These are phyloP conservation scores for Oscheius myriophilus DNA, from an alignment of 2,888 invertebrate species.

Conservation along the genomic window DNA sequence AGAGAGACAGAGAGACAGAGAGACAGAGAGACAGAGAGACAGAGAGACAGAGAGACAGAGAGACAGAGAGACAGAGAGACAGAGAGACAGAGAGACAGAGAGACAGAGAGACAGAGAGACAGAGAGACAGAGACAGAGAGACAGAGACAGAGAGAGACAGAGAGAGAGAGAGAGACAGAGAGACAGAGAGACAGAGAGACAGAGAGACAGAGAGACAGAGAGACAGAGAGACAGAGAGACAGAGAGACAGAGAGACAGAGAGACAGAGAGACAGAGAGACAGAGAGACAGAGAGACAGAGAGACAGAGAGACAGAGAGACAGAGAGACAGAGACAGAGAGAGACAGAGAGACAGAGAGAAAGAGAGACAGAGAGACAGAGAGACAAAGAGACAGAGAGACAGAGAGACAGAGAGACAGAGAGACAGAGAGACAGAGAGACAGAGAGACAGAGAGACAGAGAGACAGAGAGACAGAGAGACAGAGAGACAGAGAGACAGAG, in stretches of 20 bases:
- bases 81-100: background rate
- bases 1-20: background rate
- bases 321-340: background rate
- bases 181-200: background rate
- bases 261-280: background rate
- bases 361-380: background rate
- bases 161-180: background rate
- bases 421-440: background rate
- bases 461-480: too few relatives aligned
- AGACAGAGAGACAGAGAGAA: background rate
- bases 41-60: too few relatives aligned
- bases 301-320: too few relatives aligned
- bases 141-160: background rate
- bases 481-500: background rate
- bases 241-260: background rate
- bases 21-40: background rate
- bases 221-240: too few relatives aligned
- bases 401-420: background rate
- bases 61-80: too few relatives aligned
- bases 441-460: background rate
- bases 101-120: background rate
- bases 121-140: too few relatives aligned
- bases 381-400: too few relatives aligned
- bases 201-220: too few relatives aligned
- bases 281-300: too few relatives aligned